Percentiles rank a stretch among this genome's conserved stretches.
Evolutionary conservation across 2,888 invertebrate species (phyloP).

Genomic region (Trilocha varians): DNA sequence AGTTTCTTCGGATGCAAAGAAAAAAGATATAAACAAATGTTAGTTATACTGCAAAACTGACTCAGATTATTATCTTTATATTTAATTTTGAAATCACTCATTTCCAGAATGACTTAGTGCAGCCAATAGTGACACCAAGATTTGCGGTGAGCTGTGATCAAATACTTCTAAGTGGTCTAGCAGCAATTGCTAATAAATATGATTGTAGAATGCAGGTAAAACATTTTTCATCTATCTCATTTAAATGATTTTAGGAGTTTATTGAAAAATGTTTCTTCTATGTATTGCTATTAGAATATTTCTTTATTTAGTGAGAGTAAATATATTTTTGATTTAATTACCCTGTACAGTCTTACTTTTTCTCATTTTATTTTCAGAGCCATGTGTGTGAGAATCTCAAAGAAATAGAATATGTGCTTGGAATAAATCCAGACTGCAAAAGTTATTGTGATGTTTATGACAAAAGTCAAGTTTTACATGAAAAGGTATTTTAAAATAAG

Average conservation of each 20-base stretch:
- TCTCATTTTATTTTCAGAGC: constrained; percentile 66
- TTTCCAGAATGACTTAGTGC: constrained; percentile 78
- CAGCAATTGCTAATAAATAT: constrained; percentile 76
- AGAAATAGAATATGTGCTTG: constrained; percentile 79
- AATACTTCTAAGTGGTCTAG: constrained; percentile 79
- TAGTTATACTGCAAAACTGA: too few relatives aligned
- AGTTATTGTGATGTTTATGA: constrained; percentile 86
- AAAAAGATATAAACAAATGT: too few relatives aligned
- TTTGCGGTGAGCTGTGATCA: constrained; percentile 87
- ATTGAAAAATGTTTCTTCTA: too few relatives aligned
- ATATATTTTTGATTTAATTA: constrained; percentile 1
- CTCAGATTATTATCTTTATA: too few relatives aligned
- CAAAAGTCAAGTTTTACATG: constrained; percentile 79
- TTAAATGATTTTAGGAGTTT: background rate
- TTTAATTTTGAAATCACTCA: too few relatives aligned
- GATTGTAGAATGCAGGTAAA: constrained; percentile 84
- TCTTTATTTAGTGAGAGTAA: too few relatives aligned
- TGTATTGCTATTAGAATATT: too few relatives aligned
- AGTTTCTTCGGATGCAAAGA: too few relatives aligned
- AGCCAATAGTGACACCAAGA: constrained; percentile 87
- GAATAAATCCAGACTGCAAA: constrained; percentile 67
- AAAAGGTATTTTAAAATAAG: constrained; percentile 75
- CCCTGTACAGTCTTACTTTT: background rate
- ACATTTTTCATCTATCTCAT: background rate
- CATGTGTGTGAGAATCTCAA: constrained; percentile 87